Evolutionary conservation across 2,797 vertebrate genomes (phyloP).

Genomic region (Calcarius lapponicus): DNA sequence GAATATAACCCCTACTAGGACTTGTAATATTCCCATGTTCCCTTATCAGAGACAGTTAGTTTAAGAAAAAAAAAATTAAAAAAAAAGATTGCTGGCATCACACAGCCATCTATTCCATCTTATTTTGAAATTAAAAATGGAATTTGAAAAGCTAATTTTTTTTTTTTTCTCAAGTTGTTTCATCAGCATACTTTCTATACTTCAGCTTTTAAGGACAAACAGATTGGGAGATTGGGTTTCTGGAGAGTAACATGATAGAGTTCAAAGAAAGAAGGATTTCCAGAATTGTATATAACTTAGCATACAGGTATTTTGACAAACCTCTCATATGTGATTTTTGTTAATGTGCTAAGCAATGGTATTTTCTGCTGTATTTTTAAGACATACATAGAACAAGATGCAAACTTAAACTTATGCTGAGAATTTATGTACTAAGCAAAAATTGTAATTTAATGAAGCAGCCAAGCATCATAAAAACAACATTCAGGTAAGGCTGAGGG

Average conservation of each 20-base stretch:
- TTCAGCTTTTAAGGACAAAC: slow-evolving; percentile 1
- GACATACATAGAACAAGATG: slow-evolving; percentile 37
- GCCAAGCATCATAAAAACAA: background rate
- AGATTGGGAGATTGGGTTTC: background rate
- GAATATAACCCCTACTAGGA: background rate
- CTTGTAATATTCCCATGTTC: background rate
- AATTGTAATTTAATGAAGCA: slow-evolving; percentile 25
- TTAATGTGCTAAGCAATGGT: slow-evolving; percentile 47
- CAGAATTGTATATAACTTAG: slow-evolving; percentile 46
- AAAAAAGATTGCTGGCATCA: background rate
- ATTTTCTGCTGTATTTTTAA: slow-evolving; percentile 46
- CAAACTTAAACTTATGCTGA: slow-evolving; percentile 30
- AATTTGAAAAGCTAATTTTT: background rate
- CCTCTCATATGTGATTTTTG: slow-evolving; percentile 14
- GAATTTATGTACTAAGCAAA: slow-evolving; percentile 19
- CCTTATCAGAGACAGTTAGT: slow-evolving; percentile 5
- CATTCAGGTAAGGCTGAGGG: background rate
- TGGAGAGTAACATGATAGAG: background rate
- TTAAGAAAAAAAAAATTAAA: background rate
- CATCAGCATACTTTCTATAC: background rate
- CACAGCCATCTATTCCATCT: background rate
- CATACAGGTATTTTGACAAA: slow-evolving; percentile 6
- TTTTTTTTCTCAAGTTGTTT: slow-evolving; percentile 22
- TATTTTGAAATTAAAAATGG: slow-evolving; percentile 6
- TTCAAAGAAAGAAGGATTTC: background rate